A percentile compares a stretch with the other conserved stretches of the same genome.
These are phyloP conservation scores for Pseudochromis fuscus DNA, from an alignment of 2,797 vertebrate genomes.

Conservation along the genomic window DNA sequence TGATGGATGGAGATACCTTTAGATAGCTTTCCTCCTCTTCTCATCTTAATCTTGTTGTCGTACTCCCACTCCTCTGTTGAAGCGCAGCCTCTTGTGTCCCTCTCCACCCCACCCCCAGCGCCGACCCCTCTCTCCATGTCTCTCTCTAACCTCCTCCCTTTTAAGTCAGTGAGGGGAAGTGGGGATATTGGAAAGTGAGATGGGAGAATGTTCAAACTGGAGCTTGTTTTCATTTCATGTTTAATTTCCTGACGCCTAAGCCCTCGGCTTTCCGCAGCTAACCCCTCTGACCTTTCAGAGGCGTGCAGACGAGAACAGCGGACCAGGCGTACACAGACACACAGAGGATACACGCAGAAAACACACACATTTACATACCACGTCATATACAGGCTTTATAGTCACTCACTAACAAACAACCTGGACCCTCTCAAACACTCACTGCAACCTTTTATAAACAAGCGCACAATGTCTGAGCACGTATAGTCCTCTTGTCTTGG, in stretches of 20 bases:
- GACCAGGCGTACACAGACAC: conserved; percentile 60
- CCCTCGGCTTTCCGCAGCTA: conserved; percentile 91
- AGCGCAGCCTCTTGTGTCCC: conserved; percentile 49
- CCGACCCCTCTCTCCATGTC: conserved; percentile 49
- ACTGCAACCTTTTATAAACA: conserved; percentile 52
- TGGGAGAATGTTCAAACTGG: conserved; percentile 92
- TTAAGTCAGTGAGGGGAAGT: conserved; percentile 83
- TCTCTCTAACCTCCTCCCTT: conserved; percentile 77
- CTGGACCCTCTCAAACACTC: conserved; percentile 35
- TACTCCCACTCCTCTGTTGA: conserved; percentile 44
- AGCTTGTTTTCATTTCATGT: conserved; percentile 99
- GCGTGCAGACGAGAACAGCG: conserved; percentile 76
- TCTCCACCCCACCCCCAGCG: conserved; percentile 20
- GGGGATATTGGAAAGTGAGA: conserved; percentile 93
- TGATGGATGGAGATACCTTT: conserved; percentile 45
- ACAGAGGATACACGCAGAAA: conserved; percentile 46
- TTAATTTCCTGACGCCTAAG: conserved; percentile 99
- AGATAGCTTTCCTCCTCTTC: conserved; percentile 29
- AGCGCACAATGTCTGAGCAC: conserved; percentile 47
- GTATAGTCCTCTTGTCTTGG: conserved; percentile 42
- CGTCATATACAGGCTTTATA: conserved; percentile 49
- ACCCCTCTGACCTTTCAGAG: conserved; percentile 83
- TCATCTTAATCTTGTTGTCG: conserved; percentile 44
- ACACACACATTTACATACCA: conserved; percentile 56
- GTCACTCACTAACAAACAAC: conserved; percentile 50